Conservation (phyloP, 2,113 vertebrate species). For the Myotis davidii region DNA sequence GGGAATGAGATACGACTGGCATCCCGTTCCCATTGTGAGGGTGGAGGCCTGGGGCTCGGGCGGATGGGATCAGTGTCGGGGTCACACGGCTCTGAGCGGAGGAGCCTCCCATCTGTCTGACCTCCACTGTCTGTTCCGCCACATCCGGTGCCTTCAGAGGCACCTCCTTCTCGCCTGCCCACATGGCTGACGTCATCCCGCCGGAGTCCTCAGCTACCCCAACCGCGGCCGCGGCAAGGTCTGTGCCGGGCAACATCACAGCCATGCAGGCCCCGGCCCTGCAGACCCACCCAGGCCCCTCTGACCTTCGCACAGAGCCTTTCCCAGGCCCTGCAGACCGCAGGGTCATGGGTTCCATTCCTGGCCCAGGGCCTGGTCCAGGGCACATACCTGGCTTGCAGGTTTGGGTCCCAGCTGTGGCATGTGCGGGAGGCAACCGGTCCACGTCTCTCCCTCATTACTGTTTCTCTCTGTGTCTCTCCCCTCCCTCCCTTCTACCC, state of each 20-base stretch:
- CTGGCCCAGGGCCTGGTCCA: too few relatives aligned
- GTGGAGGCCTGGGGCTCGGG: neutral
- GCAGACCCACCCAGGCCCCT: neutral
- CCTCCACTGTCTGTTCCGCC: rapidly evolving
- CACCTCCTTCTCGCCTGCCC: neutral
- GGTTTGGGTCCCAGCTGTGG: too few relatives aligned
- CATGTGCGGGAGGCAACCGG: neutral
- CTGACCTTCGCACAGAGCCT: neutral
- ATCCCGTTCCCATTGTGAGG: neutral
- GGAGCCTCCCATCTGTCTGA: neutral
- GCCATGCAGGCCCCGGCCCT: neutral
- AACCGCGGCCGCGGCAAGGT: neutral
- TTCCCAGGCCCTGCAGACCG: neutral
- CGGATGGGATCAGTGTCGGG: neutral
- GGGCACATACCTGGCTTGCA: too few relatives aligned
- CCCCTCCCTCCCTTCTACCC: neutral
- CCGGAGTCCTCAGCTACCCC: rapidly evolving
- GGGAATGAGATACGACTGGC: rapidly evolving
- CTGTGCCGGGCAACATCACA: neutral
- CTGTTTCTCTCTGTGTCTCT: neutral
- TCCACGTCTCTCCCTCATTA: neutral
- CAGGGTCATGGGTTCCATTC: too few relatives aligned
- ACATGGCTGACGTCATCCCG: rapidly evolving
- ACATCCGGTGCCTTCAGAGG: rapidly evolving
- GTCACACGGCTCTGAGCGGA: neutral